Evolutionary conservation across 2,113 vertebrate species (phyloP).

Genomic region (Synchiropus splendidus): DNA sequence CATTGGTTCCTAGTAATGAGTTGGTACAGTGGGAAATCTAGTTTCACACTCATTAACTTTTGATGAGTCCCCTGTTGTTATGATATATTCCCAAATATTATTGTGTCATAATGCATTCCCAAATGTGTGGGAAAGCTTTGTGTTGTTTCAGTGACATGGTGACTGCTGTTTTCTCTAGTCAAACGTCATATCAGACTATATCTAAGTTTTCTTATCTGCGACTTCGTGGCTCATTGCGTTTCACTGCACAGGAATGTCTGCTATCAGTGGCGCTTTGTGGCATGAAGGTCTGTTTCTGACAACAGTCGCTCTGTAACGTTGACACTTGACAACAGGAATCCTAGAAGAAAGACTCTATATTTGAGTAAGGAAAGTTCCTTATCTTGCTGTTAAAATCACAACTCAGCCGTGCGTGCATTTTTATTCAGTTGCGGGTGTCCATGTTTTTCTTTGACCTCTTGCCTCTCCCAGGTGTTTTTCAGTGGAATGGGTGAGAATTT

Average conservation of each 20-base stretch:
- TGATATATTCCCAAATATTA: too few species aligned
- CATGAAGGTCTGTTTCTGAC: constrained; percentile 46
- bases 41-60: neutral
- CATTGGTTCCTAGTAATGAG: neutral
- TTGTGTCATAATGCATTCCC: too few species aligned
- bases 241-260: constrained; percentile 50
- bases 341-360: constrained; percentile 3
- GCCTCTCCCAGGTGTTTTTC: too few species aligned
- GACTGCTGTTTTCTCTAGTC: too few species aligned
- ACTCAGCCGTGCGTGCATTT: too few species aligned
- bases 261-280: constrained; percentile 57
- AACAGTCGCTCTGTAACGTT: constrained; percentile 36
- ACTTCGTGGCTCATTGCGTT: constrained; percentile 40
- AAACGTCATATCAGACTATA: too few species aligned
- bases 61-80: neutral
- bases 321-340: constrained; percentile 33
- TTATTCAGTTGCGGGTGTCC: too few species aligned
- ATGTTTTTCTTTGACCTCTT: too few species aligned
- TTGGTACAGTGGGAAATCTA: neutral
- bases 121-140: too few species aligned
- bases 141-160: too few species aligned
- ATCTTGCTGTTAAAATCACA: constrained; percentile 6
- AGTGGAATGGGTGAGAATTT: too few species aligned
- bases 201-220: constrained; percentile 43
- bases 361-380: constrained; percentile 2